Percentiles rank a stretch among this genome's conserved stretches.
Conservation (phyloP, 2,113 vertebrate genomes). For the Eupsittula cactorum region DNA sequence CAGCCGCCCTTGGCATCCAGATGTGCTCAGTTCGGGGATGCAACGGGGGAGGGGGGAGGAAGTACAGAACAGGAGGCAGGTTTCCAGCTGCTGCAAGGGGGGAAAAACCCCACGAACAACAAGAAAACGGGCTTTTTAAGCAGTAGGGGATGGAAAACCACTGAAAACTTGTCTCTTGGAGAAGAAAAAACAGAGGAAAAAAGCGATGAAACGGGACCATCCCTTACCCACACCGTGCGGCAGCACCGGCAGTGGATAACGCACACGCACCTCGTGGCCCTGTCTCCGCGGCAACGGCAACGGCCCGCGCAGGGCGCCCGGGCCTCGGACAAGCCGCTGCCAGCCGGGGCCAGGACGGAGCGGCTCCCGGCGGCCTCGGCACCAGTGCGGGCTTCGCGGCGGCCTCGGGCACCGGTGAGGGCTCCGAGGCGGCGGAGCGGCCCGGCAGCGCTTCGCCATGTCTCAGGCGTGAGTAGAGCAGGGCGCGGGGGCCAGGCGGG, state of each 20-base stretch:
- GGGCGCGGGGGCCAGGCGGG: background rate
- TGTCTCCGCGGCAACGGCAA: constrained; percentile 49
- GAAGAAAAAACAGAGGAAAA: accelerated
- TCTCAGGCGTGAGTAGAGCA: constrained; percentile 65
- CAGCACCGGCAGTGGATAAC: background rate
- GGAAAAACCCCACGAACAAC: background rate
- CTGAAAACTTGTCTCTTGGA: accelerated
- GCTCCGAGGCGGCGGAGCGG: background rate
- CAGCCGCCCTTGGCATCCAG: accelerated
- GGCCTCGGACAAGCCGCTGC: background rate
- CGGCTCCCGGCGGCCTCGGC: background rate
- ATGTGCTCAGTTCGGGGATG: background rate
- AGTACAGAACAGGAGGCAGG: accelerated
- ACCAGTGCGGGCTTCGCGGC: background rate
- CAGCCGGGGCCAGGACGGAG: background rate
- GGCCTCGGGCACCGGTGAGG: background rate
- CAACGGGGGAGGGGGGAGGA: background rate
- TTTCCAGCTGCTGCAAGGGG: background rate
- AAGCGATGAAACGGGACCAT: background rate
- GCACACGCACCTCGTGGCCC: background rate
- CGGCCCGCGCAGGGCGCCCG: background rate
- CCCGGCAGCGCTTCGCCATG: background rate
- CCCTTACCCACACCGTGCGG: background rate
- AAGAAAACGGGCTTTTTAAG: background rate
- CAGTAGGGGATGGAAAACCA: background rate